A percentile compares a stretch with the other conserved stretches of the same genome.
Conservation (phyloP, 1,140 invertebrate genomes). For the Rhagoletis zephyria region DNA sequence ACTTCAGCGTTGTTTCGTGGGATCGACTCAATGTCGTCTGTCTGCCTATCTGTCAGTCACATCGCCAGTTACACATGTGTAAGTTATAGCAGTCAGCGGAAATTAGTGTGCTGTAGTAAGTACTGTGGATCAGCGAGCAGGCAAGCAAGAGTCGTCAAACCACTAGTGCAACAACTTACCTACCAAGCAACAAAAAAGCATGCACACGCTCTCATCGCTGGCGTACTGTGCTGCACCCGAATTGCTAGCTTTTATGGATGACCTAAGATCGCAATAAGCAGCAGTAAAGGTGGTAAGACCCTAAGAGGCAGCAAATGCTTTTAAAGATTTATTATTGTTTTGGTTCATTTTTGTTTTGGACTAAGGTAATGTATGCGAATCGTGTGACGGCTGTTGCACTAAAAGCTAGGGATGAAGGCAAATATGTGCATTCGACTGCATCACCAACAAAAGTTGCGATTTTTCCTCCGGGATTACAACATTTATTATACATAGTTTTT, state of each 20-base stretch:
- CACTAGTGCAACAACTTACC: neutral
- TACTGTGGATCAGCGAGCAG: conserved; percentile 19
- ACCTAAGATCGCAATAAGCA: conserved; percentile 41
- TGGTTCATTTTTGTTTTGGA: neutral
- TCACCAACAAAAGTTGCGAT: no score
- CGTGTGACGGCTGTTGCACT: neutral
- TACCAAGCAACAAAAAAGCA: neutral
- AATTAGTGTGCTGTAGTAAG: neutral
- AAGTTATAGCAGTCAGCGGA: conserved; percentile 33
- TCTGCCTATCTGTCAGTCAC: neutral
- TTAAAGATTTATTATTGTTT: conserved; percentile 9
- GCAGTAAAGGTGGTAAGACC: neutral
- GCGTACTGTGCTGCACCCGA: conserved; percentile 18
- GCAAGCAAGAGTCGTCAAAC: conserved; percentile 38
- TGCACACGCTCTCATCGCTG: no score
- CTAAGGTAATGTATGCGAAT: neutral
- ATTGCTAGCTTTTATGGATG: neutral
- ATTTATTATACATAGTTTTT: neutral
- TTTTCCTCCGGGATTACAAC: no score
- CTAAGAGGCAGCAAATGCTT: neutral
- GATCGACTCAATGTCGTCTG: neutral
- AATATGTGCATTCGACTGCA: no score
- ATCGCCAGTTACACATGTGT: neutral
- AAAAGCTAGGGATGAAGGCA: neutral
- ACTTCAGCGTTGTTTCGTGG: neutral